Percentiles rank a stretch among this genome's conserved stretches.
phyloP scores from a whole-genome alignment of 1,140 invertebrate genomes.

The Drosophila pandora region DNA sequence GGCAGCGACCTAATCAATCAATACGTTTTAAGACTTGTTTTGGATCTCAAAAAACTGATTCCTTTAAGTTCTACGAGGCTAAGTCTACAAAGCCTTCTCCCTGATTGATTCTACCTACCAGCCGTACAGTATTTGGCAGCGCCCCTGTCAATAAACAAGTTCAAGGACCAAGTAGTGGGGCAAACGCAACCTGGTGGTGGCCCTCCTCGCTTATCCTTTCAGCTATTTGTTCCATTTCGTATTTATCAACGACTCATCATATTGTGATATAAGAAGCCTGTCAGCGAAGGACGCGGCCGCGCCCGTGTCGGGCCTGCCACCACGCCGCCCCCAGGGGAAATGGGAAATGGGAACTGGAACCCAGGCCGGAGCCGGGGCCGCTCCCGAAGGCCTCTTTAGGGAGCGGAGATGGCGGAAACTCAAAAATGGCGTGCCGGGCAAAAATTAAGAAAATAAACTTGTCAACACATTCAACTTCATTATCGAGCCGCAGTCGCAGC shows the following conservation, averaged over 20 bases:
- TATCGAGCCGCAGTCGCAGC: slow-evolving; percentile 40
- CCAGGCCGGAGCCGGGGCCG: slow-evolving; percentile 5
- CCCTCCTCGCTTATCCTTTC: neutral
- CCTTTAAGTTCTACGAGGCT: too few relatives aligned
- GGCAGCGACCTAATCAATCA: too few relatives aligned
- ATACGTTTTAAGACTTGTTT: too few relatives aligned
- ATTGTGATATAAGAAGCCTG: slow-evolving; percentile 40
- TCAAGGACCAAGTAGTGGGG: slow-evolving; percentile 23
- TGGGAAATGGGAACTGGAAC: neutral
- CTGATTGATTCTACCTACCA: too few relatives aligned
- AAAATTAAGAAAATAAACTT: slow-evolving; percentile 73
- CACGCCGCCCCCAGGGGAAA: slow-evolving; percentile 4
- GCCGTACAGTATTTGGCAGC: too few relatives aligned
- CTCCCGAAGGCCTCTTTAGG: slow-evolving; percentile 50
- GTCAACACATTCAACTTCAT: slow-evolving; percentile 74
- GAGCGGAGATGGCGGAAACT: slow-evolving; percentile 27
- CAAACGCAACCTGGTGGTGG: neutral
- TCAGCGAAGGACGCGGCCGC: slow-evolving; percentile 23
- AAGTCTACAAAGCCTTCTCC: too few relatives aligned
- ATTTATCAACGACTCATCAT: slow-evolving; percentile 57
- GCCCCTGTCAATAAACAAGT: neutral
- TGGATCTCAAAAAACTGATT: too few relatives aligned
- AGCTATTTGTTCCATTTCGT: slow-evolving; percentile 9
- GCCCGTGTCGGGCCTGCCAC: slow-evolving; percentile 26
- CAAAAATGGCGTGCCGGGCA: slow-evolving; percentile 62